Base-by-base conservation (phyloP, 2,113 vertebrate genomes). In the Kryptolebias marmoratus region DNA sequence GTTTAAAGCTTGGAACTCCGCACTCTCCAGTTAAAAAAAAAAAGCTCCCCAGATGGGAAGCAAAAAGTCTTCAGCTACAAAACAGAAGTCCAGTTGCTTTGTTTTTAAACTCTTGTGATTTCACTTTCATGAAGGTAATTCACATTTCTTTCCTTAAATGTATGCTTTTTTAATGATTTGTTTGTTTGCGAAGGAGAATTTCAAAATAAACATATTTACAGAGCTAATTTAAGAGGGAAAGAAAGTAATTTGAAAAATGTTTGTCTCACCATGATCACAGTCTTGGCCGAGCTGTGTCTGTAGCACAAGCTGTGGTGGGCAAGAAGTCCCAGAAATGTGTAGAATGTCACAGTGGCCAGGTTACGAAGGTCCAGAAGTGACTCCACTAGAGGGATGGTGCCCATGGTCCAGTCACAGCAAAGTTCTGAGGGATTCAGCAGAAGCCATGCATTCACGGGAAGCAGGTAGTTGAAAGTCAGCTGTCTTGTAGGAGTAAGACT, bases 361-460 rank as follows among this genome's bases (percentile, higher is more conserved):
- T 99, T 99, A 52, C 97, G 93, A 16, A 93, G 69, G 88, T 99
- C 98, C 11, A 98, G 73, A 52, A 96, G 71, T 1, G 96, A 97
- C 81, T 98, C 97, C 84, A 99, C 95, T 4, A 99, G 91, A 32
- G 98, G 97, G 79, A 99, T 97, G 74, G 98, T 98, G 79, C 97
- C 98, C 98, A 99, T 99, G 13, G 98, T 99, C 98, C 97, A 99
- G 86, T 99, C 97, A 68, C 98, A 99, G 88, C 97, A 99, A 31
- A 99, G 92, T 76, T 98, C 96, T 7, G 97, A 98, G 8, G 98
- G 97, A 80, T 97, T 96, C 66, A 99, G 93, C 31, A 99, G 93
- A 15, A 99, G 95, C 97, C 98, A 99, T 1, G 95, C 96, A 72
- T 99, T 99, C 71, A 99, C 95, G 68, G 98, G 96, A 50, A 99